Conservation (phyloP, 2,797 vertebrate genomes). For the Etheostoma perlongum region DNA sequence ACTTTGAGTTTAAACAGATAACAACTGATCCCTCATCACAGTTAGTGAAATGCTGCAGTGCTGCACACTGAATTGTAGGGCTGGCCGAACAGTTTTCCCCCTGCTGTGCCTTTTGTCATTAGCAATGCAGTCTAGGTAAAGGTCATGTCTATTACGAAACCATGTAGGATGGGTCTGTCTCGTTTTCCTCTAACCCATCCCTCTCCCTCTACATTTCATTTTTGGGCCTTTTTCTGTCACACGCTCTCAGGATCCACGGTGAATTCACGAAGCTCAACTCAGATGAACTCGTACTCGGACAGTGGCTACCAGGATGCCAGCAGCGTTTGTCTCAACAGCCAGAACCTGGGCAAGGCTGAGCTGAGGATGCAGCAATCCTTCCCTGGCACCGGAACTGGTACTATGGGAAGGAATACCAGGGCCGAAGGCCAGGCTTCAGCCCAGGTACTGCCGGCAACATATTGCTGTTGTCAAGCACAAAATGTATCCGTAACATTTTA, state of each 20-base stretch:
- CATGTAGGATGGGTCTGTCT: constrained; percentile 34
- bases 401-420: constrained; percentile 88
- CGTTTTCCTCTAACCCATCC: constrained; percentile 10
- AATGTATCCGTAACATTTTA: neutral
- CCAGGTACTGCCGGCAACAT: constrained; percentile 85
- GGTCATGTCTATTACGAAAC: constrained; percentile 68
- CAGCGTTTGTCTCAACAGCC: constrained; percentile 92
- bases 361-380: constrained; percentile 91
- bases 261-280: constrained; percentile 96
- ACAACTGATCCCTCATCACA: constrained; percentile 29
- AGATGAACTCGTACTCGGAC: constrained; percentile 99
- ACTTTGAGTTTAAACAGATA: constrained; percentile 17
- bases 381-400: constrained; percentile 81
- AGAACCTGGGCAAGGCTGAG: constrained; percentile 90
- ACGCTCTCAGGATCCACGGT: constrained; percentile 88
- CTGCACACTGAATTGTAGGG: constrained; percentile 31
- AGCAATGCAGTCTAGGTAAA: constrained; percentile 62
- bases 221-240: constrained; percentile 20
- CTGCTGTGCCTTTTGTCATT: constrained; percentile 54
- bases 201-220: constrained; percentile 23
- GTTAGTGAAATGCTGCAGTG: constrained; percentile 33
- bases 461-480: constrained; percentile 16
- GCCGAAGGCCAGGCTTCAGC: constrained; percentile 94
- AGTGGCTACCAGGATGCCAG: constrained; percentile 97
- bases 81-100: constrained; percentile 28